These are phyloP conservation scores for Callipepla squamata DNA, from an alignment of 2,113 vertebrate genomes.

Conservation along the genomic window DNA sequence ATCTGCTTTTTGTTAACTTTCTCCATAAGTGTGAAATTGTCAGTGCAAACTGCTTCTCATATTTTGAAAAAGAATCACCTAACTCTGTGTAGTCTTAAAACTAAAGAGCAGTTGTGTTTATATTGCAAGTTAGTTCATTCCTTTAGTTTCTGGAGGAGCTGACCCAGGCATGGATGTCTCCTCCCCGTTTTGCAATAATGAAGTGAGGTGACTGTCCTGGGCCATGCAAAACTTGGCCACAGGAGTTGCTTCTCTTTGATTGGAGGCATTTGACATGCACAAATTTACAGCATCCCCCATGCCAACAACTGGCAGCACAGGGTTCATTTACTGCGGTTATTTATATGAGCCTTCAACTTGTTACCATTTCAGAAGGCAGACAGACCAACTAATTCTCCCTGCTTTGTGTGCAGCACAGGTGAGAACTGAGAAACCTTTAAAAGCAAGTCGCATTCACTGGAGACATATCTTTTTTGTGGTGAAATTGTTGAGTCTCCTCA, in stretches of 20 bases:
- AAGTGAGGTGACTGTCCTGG: neutral
- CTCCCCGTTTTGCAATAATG: slow-evolving; percentile 49
- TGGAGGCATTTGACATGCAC: neutral
- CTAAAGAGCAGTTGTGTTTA: no score
- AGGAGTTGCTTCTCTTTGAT: neutral
- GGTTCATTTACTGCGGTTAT: neutral
- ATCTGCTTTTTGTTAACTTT: slow-evolving; percentile 78
- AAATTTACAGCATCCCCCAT: neutral
- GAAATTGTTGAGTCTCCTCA: rapidly evolving
- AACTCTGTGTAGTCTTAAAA: slow-evolving; percentile 16
- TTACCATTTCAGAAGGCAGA: neutral
- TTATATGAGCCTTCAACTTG: neutral
- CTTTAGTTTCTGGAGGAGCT: slow-evolving; percentile 35
- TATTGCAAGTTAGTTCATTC: slow-evolving; percentile 47
- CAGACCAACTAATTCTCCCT: rapidly evolving
- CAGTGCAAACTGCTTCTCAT: slow-evolving; percentile 8
- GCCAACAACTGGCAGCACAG: slow-evolving; percentile 44
- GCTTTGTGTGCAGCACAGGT: rapidly evolving
- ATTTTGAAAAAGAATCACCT: slow-evolving; percentile 21
- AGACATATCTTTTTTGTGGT: neutral
- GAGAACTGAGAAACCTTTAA: neutral
- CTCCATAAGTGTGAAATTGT: slow-evolving; percentile 60
- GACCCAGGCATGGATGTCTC: slow-evolving; percentile 6
- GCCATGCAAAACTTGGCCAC: neutral
- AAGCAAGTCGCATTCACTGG: neutral